Evolutionary conservation across 2,888 invertebrate species (phyloP), one percentile per base, ranked within the genome.

Genomic region (Zonitis immaculata): DNA sequence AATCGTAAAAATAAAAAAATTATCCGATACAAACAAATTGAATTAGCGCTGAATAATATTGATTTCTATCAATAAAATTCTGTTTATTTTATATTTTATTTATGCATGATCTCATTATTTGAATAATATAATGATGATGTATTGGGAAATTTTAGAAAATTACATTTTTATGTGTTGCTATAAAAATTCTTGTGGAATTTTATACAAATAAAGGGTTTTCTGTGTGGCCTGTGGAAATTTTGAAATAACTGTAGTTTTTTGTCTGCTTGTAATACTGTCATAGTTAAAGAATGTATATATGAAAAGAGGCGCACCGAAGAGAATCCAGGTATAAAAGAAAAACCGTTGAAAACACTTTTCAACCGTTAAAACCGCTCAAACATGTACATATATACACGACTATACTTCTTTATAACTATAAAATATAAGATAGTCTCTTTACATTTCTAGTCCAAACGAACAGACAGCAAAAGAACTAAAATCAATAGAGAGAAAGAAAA

Each of bases 391-490:
- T n/a, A n/a, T n/a, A n/a, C n/a, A n/a, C n/a, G n/a, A n/a, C n/a
- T n/a, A n/a, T n/a, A n/a, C n/a, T n/a, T n/a, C n/a, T n/a, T n/a
- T n/a, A n/a, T n/a, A 42, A 18, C 44, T 27, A 27, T 42, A 42
- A 42, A 22, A 44, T 44, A 44, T 22, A 14, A 35, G 12, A 25
- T n/a, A n/a, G n/a, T n/a, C 25, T 44, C 44, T 44, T 44, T 44
- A 47, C 50, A 22, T 18, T 44, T 35, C 48, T 43, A 44, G 43
- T 48, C 50, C 43, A 57, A 49, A 42, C 35, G 52, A 55, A 52
- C 49, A 56, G 59, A 58, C 56, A 49, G 52, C 48, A 61, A 61
- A 59, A 61, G 54, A 58, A 58, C 61, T 59, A 59, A 61, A 61
- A 61, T 61, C 61, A 55, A 61, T 61, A 59, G 52, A 47, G 48